Base-by-base conservation (phyloP, 1,140 invertebrate genomes). In the Tetramorium parvispinum region DNA sequence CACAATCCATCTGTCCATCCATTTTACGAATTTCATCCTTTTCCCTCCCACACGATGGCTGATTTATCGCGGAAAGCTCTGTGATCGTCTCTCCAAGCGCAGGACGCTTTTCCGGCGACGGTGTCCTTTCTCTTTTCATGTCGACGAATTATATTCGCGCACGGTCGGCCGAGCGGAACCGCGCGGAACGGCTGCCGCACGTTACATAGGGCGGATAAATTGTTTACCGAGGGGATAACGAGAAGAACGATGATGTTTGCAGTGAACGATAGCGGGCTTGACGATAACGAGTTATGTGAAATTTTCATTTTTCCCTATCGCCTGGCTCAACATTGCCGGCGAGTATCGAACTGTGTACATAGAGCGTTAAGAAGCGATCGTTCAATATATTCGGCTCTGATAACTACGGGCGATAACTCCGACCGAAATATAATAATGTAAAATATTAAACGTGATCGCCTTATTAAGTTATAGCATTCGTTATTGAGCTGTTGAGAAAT, bases 181-280 rank as follows among this genome's bases (percentile, higher is more conserved):
- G 27, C 78, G 46, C 51, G 51, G 37, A 55, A 71, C 78, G 65
- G 53, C 27, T 27, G 40, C 7, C 43, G 24, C 27, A 18, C 51
- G 66, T 57, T 55, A 55, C 40, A 21, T 24, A 37, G 53, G 53
- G 27, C 24, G 79, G 68, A 75, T 83, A 83, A 83, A 83, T 83
- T 83, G 53, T 83, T 83, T 83, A 83, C 79, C 68, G 79, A n/a
- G 24, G 53, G 68, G 79, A 83, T 83, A 83, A 83, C 79, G 79
- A 83, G 79, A 83, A 83, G 79, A 83, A 83, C 79, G 79, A 83
- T 83, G 79, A 83, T 83, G 79, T 83, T 83, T 83, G 68, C 68
- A 75, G 40, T 61, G 79, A 83, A 83, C 53, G 79, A 83, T 83
- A 83, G 68, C 79, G 40, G 27, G 53, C 53, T 24, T 8, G 55